Evolutionary conservation across 2,888 invertebrate species (phyloP).

Genomic region (Vandiemenella viatica): DNA sequence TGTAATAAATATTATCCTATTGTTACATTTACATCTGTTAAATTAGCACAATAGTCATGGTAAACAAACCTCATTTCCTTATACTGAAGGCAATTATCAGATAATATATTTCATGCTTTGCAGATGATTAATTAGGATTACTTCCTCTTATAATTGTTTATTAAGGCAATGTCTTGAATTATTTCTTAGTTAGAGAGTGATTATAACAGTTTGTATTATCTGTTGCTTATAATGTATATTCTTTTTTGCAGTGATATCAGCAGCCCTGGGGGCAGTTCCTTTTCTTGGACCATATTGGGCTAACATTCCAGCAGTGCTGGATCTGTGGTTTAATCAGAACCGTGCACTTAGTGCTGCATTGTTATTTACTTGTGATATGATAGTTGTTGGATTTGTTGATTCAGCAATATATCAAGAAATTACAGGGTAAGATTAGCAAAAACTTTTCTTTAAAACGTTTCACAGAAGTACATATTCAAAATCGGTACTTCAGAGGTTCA

Average conservation of each 20-base stretch:
- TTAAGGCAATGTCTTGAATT: background rate
- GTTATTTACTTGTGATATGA: conserved; percentile 69
- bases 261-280: conserved; percentile 87
- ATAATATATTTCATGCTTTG: background rate
- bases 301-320: conserved; percentile 82
- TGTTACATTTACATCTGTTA: no score
- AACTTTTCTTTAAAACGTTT: background rate
- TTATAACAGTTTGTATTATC: background rate
- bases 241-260: conserved; percentile 57
- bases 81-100: background rate
- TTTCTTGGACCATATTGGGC: conserved; percentile 94
- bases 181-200: no score
- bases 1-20: no score
- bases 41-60: no score
- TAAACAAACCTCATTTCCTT: no score
- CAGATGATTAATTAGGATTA: background rate
- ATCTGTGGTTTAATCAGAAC: conserved; percentile 87
- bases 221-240: background rate
- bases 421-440: conserved; percentile 58
- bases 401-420: conserved; percentile 94
- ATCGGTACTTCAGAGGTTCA: background rate
- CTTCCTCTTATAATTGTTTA: background rate
- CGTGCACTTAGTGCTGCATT: conserved; percentile 65
- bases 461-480: background rate
- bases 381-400: conserved; percentile 85